A percentile compares a stretch with the other conserved stretches of the same genome.
Evolutionary conservation across 2,888 invertebrate species (phyloP).

Genomic region (Pharmacophagus antenor): DNA sequence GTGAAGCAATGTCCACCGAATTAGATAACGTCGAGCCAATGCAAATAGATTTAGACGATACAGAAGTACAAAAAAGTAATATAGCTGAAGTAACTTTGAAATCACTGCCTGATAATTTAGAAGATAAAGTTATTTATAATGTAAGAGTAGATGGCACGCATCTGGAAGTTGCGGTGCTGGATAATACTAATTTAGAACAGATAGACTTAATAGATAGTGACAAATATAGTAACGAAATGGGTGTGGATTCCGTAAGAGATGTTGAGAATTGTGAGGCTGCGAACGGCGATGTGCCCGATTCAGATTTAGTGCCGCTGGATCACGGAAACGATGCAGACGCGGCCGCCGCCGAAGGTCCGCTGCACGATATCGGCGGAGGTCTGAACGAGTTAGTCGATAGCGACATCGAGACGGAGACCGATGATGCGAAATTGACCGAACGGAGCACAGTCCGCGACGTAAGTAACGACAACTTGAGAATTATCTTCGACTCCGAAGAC

Average conservation of each 20-base stretch:
- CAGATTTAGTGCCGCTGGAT: neutral
- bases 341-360: neutral
- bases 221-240: neutral
- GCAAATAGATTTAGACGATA: constrained; percentile 11
- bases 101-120: constrained; percentile 5
- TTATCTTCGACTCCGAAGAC: neutral
- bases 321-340: neutral
- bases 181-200: neutral
- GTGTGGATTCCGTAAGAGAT: neutral
- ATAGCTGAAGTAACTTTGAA: neutral
- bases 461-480: neutral
- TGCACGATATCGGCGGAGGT: neutral
- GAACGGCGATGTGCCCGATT: neutral
- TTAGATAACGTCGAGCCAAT: constrained; percentile 5
- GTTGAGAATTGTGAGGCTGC: neutral
- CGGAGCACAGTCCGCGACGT: neutral
- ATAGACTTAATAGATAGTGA: neutral
- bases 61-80: neutral
- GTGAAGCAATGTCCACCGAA: neutral
- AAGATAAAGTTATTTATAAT: neutral
- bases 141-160: constrained; percentile 1
- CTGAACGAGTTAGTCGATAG: neutral
- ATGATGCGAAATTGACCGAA: neutral
- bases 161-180: neutral
- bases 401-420: neutral